Evolutionary conservation across 2,113 vertebrate species (phyloP), one percentile per base, ranked within the genome.

Genomic region (Notothenia rossii): DNA sequence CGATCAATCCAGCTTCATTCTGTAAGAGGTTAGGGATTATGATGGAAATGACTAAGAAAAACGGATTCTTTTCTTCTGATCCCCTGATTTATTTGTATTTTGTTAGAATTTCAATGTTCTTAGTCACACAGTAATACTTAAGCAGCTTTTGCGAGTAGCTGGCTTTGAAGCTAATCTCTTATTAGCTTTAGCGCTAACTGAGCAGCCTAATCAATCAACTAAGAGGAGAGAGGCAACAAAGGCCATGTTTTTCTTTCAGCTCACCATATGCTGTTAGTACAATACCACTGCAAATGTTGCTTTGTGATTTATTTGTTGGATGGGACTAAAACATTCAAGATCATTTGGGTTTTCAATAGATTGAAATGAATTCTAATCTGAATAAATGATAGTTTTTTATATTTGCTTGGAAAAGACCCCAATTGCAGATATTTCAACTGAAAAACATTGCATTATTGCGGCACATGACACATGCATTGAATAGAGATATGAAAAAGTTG

Each of bases 51-150:
- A 85, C 72, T 86, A 82, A 36, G 61, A 82, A 58, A 63, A 48
- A 56, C 85, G 83, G 82, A 40, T 40, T 91, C 91, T 78, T 12
- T 56, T 72, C 49, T 13, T 29, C 53, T 84, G 63, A 91, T 86
- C 84, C 87, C 51, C 12, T 77, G 81, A 81, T 89, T 89, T 88
- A 84, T 78, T 79, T 58, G 58, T 53, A 65, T 78, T 89, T 89
- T 89, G 76, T 79, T 80, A 49, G 81, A 72, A 59, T 86, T 86
- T 90, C 63, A 83, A 60, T 70, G 79, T 80, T 86, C 82, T 90
- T 76, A 88, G 53, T 56, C 11, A 4, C 81, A 72, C 62, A 65
- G 60, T 75, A 46, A 81, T 29, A 75, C 20, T 73, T 88, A 82
- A 89, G 76, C 78, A 76, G 89, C 82, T 89, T 86, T 59, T 17